Percentiles rank a stretch among this genome's conserved stretches.
Evolutionary conservation across 2,113 vertebrate genomes (phyloP).

Genomic region (Rhodinocichla rosea): DNA sequence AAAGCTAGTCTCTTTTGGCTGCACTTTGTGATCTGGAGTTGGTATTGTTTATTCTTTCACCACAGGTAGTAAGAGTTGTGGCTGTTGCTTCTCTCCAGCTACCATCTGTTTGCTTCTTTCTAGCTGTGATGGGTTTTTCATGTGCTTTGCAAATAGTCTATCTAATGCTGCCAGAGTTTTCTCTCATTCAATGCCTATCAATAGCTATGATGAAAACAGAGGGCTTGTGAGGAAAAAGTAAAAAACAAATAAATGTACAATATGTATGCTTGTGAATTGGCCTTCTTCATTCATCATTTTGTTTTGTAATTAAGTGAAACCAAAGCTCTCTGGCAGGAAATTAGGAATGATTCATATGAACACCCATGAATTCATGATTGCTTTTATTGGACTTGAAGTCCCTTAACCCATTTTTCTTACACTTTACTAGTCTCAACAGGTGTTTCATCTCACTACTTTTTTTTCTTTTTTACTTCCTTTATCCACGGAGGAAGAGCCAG

Average conservation of each 20-base stretch:
- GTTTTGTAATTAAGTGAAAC: slow-evolving; percentile 20
- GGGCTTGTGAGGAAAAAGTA: background rate
- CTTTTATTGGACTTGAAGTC: background rate
- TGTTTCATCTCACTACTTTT: background rate
- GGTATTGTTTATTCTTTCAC: background rate
- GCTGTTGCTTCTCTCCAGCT: background rate
- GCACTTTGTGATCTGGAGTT: background rate
- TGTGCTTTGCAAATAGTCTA: background rate
- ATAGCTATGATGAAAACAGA: background rate
- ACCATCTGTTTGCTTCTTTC: background rate
- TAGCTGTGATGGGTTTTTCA: background rate
- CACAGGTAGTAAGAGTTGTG: background rate
- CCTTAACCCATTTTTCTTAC: background rate
- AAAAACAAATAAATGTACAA: background rate
- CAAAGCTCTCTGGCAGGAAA: background rate
- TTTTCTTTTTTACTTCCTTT: background rate
- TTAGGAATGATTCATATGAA: background rate
- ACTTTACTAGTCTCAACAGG: background rate
- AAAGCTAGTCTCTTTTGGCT: background rate
- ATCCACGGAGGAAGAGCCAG: background rate
- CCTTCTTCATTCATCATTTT: background rate
- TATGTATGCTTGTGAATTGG: background rate
- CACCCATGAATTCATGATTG: background rate
- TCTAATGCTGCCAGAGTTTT: background rate
- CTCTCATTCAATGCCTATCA: background rate